These are phyloP conservation scores for Psephotus haematonotus DNA, from an alignment of 2,113 vertebrate species.

Conservation along the genomic window DNA sequence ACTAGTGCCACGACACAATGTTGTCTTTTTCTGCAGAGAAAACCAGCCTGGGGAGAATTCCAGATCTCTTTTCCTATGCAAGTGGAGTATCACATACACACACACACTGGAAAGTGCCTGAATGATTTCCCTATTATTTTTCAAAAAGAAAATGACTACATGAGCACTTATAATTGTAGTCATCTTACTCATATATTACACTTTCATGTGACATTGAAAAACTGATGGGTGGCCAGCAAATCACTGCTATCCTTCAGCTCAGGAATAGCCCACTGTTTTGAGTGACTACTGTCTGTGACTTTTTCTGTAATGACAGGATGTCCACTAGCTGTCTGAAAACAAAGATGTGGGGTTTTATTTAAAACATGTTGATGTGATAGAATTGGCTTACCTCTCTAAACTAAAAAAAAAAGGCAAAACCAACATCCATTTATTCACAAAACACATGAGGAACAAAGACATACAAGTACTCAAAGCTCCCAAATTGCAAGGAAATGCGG, in stretches of 20 bases:
- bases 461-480: neutral
- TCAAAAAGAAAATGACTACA: neutral
- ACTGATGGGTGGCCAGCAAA: neutral
- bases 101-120: neutral
- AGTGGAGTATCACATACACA: neutral
- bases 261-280: neutral
- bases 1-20: accelerated
- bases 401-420: neutral
- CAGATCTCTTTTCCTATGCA: neutral
- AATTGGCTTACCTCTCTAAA: neutral
- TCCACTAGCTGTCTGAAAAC: neutral
- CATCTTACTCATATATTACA: neutral
- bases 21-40: neutral
- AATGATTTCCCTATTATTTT: neutral
- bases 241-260: neutral
- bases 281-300: neutral
- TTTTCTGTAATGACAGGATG: neutral
- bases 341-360: neutral
- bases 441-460: neutral
- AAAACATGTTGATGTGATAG: neutral
- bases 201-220: neutral
- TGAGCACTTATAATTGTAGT: neutral
- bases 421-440: neutral
- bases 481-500: neutral
- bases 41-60: neutral